Base-by-base conservation (phyloP, 2,888 invertebrate species). In the Chymomyza amoena region DNA sequence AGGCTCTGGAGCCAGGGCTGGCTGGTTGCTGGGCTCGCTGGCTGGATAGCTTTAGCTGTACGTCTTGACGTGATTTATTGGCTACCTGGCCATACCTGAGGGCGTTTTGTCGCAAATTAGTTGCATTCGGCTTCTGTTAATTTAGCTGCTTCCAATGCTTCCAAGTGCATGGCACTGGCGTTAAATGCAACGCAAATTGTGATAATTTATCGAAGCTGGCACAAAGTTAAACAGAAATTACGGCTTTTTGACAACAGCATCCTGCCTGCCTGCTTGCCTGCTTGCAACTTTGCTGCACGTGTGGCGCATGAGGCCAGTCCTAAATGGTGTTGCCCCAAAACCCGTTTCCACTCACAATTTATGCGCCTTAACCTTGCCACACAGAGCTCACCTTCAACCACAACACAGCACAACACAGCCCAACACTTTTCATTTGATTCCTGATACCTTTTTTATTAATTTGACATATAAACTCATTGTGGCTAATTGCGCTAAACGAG, bases 401-500 rank as follows among this genome's bases (percentile, higher is more conserved):
- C 20, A 59, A 9, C 3, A 25, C 25, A 25, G 4, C 25, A 25
- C 25, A 25, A 25, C 25, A 20, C 20, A 20, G 20, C 2, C 25
- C 25, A 32, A 32, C 25, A 32, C 59, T 20, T 57, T 57, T 57
- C 15, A 15, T 57, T 57, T 57, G 15, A 28, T 10, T 62, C 62
- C 10, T 61, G 32, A 39, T 39, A 20, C 45, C 16, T 64, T 56
- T 56, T 83, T 89, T 88, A 89, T 90, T 90, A 90, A 91, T 91
- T 91, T 91, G 90, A 91, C 91, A 85, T 76, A 84, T 87, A 90
- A 87, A 87, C 89, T 90, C 89, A 90, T 91, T 91, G 90, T 91
- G 89, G 85, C 91, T 91, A 91, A 91, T 91, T 91, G 90, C 90
- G 83, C 83, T 89, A 90, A 91, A 91, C 90, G 90, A 90, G 81